These are phyloP conservation scores for Oxygymnocypris stewartii DNA, from an alignment of 2,113 vertebrate species.

Conservation along the genomic window DNA sequence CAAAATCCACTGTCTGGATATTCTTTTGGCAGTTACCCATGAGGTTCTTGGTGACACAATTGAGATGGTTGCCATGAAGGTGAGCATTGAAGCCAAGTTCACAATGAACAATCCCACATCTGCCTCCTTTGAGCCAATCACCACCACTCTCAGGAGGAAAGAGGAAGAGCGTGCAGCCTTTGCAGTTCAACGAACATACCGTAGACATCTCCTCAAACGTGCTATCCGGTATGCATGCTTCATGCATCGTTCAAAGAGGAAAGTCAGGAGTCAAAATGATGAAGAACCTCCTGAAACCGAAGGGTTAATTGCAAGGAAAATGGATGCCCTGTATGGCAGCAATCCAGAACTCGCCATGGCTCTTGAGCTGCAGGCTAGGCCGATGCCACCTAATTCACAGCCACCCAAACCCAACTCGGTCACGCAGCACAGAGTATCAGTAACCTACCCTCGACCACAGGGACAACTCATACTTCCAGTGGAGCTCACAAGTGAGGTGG, in stretches of 20 bases:
- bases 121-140: constrained; percentile 90
- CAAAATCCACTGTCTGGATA: constrained; percentile 93
- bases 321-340: constrained; percentile 82
- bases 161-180: constrained; percentile 84
- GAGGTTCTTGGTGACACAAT: constrained; percentile 92
- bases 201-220: constrained; percentile 83
- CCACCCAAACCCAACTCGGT: constrained; percentile 33
- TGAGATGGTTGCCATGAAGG: constrained; percentile 90
- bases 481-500: constrained; percentile 72
- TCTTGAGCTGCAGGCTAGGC: constrained; percentile 58
- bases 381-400: too few relatives aligned
- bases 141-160: constrained; percentile 90
- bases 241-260: constrained; percentile 76
- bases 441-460: constrained; percentile 22
- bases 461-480: constrained; percentile 63
- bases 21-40: constrained; percentile 90
- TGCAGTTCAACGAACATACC: constrained; percentile 88
- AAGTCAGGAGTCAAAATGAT: constrained; percentile 49
- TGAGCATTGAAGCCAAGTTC: constrained; percentile 92
- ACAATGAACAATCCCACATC: constrained; percentile 88
- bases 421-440: not conserved
- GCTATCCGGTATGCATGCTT: constrained; percentile 86
- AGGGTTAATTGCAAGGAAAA: constrained; percentile 81
- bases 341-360: constrained; percentile 65
- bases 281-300: constrained; percentile 78